Conservation (phyloP, 1,140 invertebrate genomes). For the Philaenus spumarius region DNA sequence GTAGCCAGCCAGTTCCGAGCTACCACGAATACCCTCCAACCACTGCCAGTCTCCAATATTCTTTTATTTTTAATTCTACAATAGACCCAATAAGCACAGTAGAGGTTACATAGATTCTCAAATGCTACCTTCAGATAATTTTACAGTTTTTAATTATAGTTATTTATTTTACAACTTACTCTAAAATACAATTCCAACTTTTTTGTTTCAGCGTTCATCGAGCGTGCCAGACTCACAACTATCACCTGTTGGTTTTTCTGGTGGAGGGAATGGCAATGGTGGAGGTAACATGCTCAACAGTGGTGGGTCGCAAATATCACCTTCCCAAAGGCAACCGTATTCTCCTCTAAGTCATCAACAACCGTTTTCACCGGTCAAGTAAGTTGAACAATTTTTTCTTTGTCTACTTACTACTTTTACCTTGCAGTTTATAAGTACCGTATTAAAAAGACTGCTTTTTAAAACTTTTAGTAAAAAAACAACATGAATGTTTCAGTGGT, state of each 20-base stretch:
- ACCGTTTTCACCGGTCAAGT: slow-evolving; percentile 36
- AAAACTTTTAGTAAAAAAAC: no score
- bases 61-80: no score
- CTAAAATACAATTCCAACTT: no score
- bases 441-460: no score
- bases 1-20: no score
- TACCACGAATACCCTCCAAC: no score
- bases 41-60: no score
- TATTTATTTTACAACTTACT: slow-evolving; percentile 2
- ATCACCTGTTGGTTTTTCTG: slow-evolving; percentile 53
- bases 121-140: neutral
- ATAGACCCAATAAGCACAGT: no score
- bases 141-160: neutral
- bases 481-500: slow-evolving; percentile 19
- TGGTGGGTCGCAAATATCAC: slow-evolving; percentile 32
- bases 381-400: slow-evolving; percentile 14
- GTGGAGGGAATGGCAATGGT: slow-evolving; percentile 32
- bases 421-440: neutral
- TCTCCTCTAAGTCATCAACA: slow-evolving; percentile 42
- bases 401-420: neutral
- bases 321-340: slow-evolving; percentile 39
- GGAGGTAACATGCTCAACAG: slow-evolving; percentile 25
- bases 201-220: slow-evolving; percentile 48
- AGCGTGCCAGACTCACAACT: slow-evolving; percentile 65
- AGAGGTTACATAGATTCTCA: neutral